A percentile compares a stretch with the other conserved stretches of the same genome.
These are phyloP conservation scores for Lasius fuliginosus DNA, from an alignment of 2,888 invertebrate species.

Conservation along the genomic window DNA sequence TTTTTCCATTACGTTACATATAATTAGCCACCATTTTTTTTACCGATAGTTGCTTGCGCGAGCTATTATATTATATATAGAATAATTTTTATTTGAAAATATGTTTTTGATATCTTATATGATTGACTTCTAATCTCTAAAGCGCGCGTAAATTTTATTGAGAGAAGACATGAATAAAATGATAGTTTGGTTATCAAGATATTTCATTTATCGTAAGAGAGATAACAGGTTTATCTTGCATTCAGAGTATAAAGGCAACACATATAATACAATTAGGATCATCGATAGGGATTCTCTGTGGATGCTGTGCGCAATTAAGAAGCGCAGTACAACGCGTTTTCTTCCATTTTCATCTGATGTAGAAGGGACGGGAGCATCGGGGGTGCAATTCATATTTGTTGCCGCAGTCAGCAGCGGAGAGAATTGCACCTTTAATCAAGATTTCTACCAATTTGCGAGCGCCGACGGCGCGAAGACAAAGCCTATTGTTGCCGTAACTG, in stretches of 20 bases:
- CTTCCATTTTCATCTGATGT: conserved; percentile 76
- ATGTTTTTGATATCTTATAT: background rate
- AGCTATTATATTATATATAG: background rate
- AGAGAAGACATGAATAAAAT: background rate
- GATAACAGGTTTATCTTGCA: background rate
- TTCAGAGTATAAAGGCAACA: background rate
- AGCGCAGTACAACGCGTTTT: conserved; percentile 64
- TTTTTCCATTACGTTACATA: background rate
- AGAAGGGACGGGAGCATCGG: conserved; percentile 43
- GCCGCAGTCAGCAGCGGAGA: conserved; percentile 79
- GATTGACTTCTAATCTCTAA: background rate
- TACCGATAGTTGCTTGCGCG: background rate
- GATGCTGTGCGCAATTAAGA: conserved; percentile 59
- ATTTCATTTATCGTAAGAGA: background rate
- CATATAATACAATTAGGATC: conserved; percentile 57
- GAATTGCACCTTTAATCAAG: conserved; percentile 86
- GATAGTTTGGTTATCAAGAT: background rate
- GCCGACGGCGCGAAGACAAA: conserved; percentile 86
- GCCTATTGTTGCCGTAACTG: conserved; percentile 86
- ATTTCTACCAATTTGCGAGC: conserved; percentile 86
- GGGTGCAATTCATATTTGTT: conserved; percentile 82
- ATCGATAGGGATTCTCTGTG: conserved; percentile 53
- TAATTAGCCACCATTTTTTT: background rate
- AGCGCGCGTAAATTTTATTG: background rate
- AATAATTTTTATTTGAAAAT: background rate